Conservation (phyloP, 1,140 invertebrate genomes). For the Brachionus angularis region DNA sequence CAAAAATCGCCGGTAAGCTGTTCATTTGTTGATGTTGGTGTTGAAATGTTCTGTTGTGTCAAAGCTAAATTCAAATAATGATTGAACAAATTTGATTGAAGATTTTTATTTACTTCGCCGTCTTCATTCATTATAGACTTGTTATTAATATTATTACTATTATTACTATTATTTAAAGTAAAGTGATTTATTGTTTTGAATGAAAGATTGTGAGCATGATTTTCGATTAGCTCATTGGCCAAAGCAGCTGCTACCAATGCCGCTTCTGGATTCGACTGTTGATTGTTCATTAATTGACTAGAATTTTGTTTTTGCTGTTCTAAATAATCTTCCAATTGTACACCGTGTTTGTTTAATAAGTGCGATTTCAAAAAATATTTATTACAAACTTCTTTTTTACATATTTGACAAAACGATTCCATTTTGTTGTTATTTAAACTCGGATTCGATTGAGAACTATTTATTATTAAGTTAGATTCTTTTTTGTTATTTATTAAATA, state of each 20-base stretch:
- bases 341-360: constrained; percentile 32
- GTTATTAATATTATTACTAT: too few relatives aligned
- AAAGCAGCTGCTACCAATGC: constrained; percentile 11
- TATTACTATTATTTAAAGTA: too few relatives aligned
- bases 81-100: not conserved
- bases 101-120: not conserved
- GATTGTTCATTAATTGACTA: not conserved
- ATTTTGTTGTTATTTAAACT: not conserved
- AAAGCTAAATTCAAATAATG: constrained; percentile 27
- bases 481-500: not conserved
- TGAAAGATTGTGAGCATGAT: constrained; percentile 10
- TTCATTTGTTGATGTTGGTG: not conserved
- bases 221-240: constrained; percentile 28
- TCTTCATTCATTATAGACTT: too few relatives aligned
- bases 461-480: not conserved
- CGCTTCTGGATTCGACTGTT: not conserved
- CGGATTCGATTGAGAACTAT: not conserved
- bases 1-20: not conserved
- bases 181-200: not conserved
- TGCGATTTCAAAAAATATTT: constrained; percentile 54
- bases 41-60: not conserved
- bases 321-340: constrained; percentile 35
- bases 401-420: constrained; percentile 79
- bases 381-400: constrained; percentile 63
- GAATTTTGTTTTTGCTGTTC: constrained; percentile 11